A percentile compares a stretch with the other conserved stretches of the same genome.
Evolutionary conservation across 2,797 vertebrate species (phyloP).

Genomic region (Aldrovandia affinis): DNA sequence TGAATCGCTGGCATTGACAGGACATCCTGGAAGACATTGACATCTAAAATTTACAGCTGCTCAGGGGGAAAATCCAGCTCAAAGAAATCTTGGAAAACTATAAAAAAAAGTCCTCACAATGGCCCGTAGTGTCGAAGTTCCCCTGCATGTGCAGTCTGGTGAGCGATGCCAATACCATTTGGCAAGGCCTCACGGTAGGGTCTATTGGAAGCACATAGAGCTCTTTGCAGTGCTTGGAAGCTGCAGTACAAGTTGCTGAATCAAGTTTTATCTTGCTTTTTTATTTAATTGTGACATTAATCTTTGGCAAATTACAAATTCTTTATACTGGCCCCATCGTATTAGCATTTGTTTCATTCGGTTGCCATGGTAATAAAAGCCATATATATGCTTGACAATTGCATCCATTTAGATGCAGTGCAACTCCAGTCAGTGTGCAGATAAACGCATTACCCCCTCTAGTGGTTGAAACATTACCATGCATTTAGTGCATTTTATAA

Average conservation of each 20-base stretch:
- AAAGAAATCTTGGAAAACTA: constrained; percentile 29
- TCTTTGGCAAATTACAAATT: constrained; percentile 43
- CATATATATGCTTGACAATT: constrained; percentile 17
- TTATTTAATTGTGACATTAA: constrained; percentile 48
- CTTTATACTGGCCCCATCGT: constrained; percentile 43
- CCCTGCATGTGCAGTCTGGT: constrained; percentile 38
- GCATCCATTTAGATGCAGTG: constrained; percentile 28
- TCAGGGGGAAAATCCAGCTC: constrained; percentile 46
- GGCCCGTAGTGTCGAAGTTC: constrained; percentile 30
- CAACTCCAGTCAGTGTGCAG: not conserved
- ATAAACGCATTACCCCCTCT: constrained; percentile 31
- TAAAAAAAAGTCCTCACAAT: constrained; percentile 43
- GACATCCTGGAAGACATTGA: constrained; percentile 56
- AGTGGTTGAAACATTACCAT: constrained; percentile 22
- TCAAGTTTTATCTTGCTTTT: constrained; percentile 37
- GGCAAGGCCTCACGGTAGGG: constrained; percentile 34
- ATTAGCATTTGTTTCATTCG: constrained; percentile 48
- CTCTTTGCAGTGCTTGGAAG: not conserved
- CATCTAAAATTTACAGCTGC: constrained; percentile 60
- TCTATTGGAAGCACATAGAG: constrained; percentile 14
- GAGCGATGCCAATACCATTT: constrained; percentile 40
- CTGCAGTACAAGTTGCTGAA: constrained; percentile 27
- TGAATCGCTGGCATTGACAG: constrained; percentile 51
- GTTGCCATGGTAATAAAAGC: constrained; percentile 59
- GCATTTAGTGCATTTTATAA: not conserved